Evolutionary conservation across 2,888 invertebrate species (phyloP).

Genomic region (Trichogramma dendrolimi): DNA sequence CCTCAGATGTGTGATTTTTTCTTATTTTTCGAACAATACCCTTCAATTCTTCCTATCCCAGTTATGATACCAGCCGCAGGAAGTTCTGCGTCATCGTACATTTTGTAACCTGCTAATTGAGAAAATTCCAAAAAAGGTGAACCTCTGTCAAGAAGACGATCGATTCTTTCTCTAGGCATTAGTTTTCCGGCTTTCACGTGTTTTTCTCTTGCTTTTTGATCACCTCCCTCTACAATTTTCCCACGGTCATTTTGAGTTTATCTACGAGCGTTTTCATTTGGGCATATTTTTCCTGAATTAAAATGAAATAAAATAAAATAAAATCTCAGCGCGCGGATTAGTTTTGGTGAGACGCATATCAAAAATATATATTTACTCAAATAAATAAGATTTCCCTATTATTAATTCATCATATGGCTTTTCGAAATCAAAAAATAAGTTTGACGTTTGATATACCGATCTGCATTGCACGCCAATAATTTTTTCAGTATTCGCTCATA

Average conservation of each 20-base stretch:
- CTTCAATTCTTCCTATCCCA: constrained; percentile 73
- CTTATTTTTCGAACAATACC: constrained; percentile 56
- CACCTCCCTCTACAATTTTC: constrained; percentile 68
- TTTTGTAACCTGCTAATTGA: constrained; percentile 59
- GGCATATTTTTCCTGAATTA: constrained; percentile 67
- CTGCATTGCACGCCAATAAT: too few relatives aligned
- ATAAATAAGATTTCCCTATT: too few relatives aligned
- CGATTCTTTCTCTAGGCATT: constrained; percentile 83
- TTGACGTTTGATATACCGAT: too few relatives aligned
- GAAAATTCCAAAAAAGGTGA: constrained; percentile 67
- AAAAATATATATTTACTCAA: too few relatives aligned
- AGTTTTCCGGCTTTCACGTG: constrained; percentile 87
- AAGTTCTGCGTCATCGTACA: constrained; percentile 61
- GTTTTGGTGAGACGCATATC: too few relatives aligned
- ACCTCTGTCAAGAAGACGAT: constrained; percentile 80
- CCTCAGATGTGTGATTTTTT: not conserved
- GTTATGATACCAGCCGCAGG: constrained; percentile 78
- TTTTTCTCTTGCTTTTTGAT: constrained; percentile 70
- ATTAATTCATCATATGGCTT: too few relatives aligned
- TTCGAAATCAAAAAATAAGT: too few relatives aligned
- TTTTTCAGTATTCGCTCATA: too few relatives aligned
- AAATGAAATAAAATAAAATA: not conserved
- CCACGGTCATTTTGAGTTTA: constrained; percentile 64
- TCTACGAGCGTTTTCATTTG: constrained; percentile 73
- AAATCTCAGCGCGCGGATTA: too few relatives aligned